A percentile compares a stretch with the other conserved stretches of the same genome.
Conservation (phyloP, 35 echinoderm and acorn worm species). For the Apostichopus japonicus region DNA sequence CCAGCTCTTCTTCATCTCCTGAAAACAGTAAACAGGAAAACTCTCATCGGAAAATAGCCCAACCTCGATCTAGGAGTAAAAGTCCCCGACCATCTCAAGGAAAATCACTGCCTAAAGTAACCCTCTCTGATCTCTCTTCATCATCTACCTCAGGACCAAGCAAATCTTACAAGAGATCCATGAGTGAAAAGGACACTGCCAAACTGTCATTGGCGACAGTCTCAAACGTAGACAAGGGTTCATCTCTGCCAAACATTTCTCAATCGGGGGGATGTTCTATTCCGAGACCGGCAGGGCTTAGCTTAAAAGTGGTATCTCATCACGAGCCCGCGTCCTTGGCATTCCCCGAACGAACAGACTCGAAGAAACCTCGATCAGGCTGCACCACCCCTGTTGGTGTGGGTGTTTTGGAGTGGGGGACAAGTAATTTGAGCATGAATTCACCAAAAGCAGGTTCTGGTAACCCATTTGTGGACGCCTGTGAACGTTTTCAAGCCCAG, state of each 20-base stretch:
- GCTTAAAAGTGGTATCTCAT: conserved; percentile 76
- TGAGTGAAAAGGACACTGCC: conserved; percentile 67
- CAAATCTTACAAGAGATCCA: conserved; percentile 73
- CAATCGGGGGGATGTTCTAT: conserved; percentile 57
- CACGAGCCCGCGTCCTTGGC: conserved; percentile 77
- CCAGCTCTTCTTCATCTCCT: not conserved
- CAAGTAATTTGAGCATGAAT: conserved; percentile 93
- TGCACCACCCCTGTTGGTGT: conserved; percentile 75
- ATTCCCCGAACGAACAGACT: conserved; percentile 61
- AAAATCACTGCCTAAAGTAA: conserved; percentile 28
- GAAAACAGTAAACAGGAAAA: conserved; percentile 38
- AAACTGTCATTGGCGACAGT: conserved; percentile 21
- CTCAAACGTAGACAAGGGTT: not conserved
- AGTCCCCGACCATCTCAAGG: not conserved
- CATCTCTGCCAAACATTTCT: conserved; percentile 3
- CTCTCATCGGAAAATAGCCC: conserved; percentile 41
- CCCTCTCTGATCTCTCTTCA: conserved; percentile 47
- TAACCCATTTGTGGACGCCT: conserved; percentile 97
- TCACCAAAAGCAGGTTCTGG: conserved; percentile 82
- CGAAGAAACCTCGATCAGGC: conserved; percentile 78
- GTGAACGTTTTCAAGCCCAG: conserved; percentile 74
- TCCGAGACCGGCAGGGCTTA: conserved; percentile 87
- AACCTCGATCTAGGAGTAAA: conserved; percentile 48
- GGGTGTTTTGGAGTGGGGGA: conserved; percentile 76
- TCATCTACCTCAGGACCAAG: conserved; percentile 72